Conservation (phyloP, 2,888 invertebrate genomes). For the Netelia melanura region DNA sequence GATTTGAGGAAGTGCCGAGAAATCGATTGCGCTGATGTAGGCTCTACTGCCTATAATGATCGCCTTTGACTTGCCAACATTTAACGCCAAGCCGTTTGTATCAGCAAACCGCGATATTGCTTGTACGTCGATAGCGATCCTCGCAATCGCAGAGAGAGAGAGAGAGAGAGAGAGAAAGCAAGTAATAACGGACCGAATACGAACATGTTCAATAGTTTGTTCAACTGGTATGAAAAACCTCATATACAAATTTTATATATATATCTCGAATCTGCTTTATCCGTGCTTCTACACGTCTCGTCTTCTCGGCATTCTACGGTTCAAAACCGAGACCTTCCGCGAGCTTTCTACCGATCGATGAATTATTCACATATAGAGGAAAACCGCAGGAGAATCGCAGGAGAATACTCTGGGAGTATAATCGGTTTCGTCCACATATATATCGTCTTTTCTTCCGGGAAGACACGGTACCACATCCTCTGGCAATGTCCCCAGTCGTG, state of each 20-base stretch:
- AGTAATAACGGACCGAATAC: too few relatives aligned
- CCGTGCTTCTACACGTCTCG: background rate
- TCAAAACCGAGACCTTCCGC: background rate
- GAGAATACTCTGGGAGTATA: background rate
- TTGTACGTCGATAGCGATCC: too few relatives aligned
- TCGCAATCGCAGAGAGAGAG: too few relatives aligned
- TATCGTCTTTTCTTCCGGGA: constrained; percentile 3
- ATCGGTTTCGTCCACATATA: background rate
- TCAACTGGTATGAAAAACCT: background rate
- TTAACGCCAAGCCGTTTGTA: too few relatives aligned
- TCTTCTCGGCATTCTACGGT: background rate
- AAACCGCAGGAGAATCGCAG: constrained; percentile 1
- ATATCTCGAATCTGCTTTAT: background rate
- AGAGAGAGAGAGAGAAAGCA: too few relatives aligned
- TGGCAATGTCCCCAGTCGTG: background rate
- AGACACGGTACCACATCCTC: background rate
- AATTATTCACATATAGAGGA: constrained; percentile 16
- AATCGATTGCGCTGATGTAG: too few relatives aligned
- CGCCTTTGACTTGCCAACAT: too few relatives aligned
- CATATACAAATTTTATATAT: background rate
- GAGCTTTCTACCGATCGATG: constrained; percentile 16
- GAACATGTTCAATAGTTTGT: too few relatives aligned
- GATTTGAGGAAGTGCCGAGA: too few relatives aligned
- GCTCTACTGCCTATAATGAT: too few relatives aligned
- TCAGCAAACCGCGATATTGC: too few relatives aligned